Conservation (phyloP, 2,797 vertebrate species). For the Catostomus latipinnis region DNA sequence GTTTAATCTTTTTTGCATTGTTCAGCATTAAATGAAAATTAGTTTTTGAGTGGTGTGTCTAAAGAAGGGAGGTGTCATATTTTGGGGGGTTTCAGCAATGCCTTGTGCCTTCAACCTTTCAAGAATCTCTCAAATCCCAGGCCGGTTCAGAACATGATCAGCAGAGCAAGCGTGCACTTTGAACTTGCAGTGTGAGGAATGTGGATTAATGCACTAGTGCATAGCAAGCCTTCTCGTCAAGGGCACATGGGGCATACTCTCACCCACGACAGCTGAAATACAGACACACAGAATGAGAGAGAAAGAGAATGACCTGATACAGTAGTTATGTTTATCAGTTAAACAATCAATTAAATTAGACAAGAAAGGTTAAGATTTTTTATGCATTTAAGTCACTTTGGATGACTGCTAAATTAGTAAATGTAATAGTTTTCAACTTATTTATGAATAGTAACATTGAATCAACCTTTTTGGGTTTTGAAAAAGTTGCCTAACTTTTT, state of each 20-base stretch:
- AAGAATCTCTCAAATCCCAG: conserved; percentile 50
- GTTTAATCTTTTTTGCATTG: conserved; percentile 28
- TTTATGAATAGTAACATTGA: too few species aligned
- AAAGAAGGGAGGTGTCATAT: background rate
- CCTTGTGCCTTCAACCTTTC: conserved; percentile 9
- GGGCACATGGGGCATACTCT: conserved; percentile 27
- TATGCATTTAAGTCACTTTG: too few species aligned
- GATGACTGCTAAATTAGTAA: too few species aligned
- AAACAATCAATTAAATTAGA: background rate
- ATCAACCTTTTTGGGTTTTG: too few species aligned
- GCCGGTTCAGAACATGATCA: conserved; percentile 43
- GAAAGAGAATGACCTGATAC: background rate
- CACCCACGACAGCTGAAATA: conserved; percentile 27
- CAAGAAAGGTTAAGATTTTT: background rate
- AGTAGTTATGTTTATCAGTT: background rate
- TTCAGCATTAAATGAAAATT: conserved; percentile 35
- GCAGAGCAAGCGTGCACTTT: conserved; percentile 57
- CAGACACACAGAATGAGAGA: background rate
- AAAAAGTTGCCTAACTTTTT: too few species aligned
- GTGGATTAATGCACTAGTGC: conserved; percentile 49
- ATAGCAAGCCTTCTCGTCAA: conserved; percentile 20
- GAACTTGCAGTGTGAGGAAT: conserved; percentile 62
- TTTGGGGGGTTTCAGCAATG: conserved; percentile 6
- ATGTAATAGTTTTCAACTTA: too few species aligned
- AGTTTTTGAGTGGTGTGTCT: conserved; percentile 4